A percentile compares a stretch with the other conserved stretches of the same genome.
Conservation (phyloP, 2,888 invertebrate species). For the Tigriopus californicus region DNA sequence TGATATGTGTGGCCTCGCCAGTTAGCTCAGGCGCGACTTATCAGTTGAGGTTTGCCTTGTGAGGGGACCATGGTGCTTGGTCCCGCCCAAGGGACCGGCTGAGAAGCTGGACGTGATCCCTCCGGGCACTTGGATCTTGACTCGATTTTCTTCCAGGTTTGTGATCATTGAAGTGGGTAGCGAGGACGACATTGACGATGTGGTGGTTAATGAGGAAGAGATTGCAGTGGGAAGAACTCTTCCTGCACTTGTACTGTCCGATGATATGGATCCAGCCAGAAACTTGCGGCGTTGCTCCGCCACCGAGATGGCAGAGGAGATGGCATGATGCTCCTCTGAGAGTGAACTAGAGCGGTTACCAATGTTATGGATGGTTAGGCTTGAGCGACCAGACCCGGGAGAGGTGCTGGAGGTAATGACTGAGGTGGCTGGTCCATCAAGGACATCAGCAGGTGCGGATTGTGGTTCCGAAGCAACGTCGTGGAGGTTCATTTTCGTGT, state of each 20-base stretch:
- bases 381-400: neutral
- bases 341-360: neutral
- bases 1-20: no score
- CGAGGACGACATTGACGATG: neutral
- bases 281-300: neutral
- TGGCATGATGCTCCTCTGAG: neutral
- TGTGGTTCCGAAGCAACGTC: neutral
- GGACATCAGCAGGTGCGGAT: neutral
- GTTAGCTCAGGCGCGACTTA: neutral
- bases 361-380: neutral
- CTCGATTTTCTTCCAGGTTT: conserved; percentile 17
- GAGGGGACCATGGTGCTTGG: neutral
- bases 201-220: neutral
- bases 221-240: neutral
- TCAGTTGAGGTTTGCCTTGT: neutral
- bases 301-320: neutral
- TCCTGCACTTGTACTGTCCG: neutral
- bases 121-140: conserved; percentile 18
- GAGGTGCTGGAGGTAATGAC: neutral
- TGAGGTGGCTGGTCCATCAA: neutral
- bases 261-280: neutral
- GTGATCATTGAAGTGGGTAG: conserved; percentile 7
- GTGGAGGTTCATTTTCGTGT: neutral
- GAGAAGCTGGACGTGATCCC: neutral
- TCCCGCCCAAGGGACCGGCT: no score